Evolutionary conservation across 2,113 vertebrate genomes (phyloP).

Genomic region (Aix galericulata): DNA sequence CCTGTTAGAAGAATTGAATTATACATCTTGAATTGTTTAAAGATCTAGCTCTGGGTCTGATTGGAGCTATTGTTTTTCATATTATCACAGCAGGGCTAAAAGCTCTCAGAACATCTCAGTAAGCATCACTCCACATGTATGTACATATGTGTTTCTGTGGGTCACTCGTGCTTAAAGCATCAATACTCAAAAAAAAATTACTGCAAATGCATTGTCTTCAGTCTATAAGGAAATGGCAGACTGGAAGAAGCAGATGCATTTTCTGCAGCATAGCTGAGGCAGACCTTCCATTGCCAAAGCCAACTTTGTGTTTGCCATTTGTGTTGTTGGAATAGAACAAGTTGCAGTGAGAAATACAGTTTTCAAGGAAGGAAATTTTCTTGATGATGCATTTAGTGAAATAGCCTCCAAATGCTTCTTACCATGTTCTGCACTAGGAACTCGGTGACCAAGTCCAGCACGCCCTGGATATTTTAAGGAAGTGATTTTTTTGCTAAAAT

Average conservation of each 20-base stretch:
- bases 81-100: fast-evolving
- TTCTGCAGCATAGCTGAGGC: background rate
- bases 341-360: background rate
- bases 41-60: background rate
- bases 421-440: background rate
- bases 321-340: background rate
- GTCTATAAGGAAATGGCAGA: no score
- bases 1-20: slow-evolving; percentile 35
- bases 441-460: background rate
- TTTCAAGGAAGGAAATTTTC: background rate
- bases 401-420: background rate
- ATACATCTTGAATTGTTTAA: background rate
- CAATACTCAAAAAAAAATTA: fast-evolving
- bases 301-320: background rate
- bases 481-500: background rate
- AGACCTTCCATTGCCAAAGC: no score
- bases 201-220: background rate
- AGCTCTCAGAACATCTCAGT: fast-evolving
- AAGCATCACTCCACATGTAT: fast-evolving
- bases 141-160: fast-evolving
- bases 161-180: fast-evolving
- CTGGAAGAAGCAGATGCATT: no score
- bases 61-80: background rate
- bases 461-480: background rate
- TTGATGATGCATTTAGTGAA: background rate